Evolutionary conservation across 2,888 invertebrate species (phyloP), one percentile per base, ranked within the genome.

Genomic region (Syrphus vitripennis): DNA sequence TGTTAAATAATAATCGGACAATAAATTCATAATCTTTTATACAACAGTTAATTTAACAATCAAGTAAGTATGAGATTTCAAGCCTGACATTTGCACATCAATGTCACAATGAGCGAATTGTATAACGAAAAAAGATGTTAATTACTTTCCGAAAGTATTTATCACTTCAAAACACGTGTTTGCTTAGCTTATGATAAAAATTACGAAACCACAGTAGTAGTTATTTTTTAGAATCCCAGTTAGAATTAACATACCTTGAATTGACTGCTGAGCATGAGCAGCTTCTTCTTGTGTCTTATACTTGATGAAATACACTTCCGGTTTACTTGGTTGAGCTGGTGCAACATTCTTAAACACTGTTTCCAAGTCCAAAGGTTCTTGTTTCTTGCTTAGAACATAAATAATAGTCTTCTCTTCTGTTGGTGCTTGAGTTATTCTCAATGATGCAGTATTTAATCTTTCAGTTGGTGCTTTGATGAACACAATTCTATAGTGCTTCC

Each of bases 201-300:
- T 63, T 9, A 34, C 10, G 34, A 7, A 5, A 31, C 5, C 3
- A 29, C n/a, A 29, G 29, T 16, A 16, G n/a, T 21, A 12, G 21
- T 16, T 2, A 12, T 31, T 57, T 31, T 12, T 4, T 14, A 48
- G 14, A 2, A 45, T 4, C 9, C 37, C 34, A 24, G 7, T 10
- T 40, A 53, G 29, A n/a, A n/a, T n/a, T 29, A 10, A 61, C 88
- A 79, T 87, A 92, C 92, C 92, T 92, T 92, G 92, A 87, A 92
- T 92, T 45, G 91, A 89, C 69, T 91, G 91, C 78, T 92, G 92
- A 14, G 92, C 92, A 89, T 91, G 90, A 45, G 89, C 90, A 2
- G 92, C 92, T 88, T 92, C 92, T 88, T 91, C 91, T 87, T 91
- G 90, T 0, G 92, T 92, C 76, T 92, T 92, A 89, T 92, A 92